Base-by-base conservation (phyloP, 1,140 invertebrate genomes). In the Temnothorax nylanderi region DNA sequence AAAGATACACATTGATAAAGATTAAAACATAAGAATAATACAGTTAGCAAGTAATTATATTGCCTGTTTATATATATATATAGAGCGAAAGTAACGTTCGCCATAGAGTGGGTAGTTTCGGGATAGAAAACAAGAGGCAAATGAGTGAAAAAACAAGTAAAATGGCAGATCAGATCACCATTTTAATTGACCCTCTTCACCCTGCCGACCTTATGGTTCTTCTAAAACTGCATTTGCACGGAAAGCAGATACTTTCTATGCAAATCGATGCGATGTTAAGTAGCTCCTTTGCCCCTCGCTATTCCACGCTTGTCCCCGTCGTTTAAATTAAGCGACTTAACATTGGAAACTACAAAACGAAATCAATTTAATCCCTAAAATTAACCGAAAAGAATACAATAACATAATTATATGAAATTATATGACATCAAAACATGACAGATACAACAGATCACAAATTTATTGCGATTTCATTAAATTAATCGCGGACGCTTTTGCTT, bases 211-310 rank as follows among this genome's bases (percentile, higher is more conserved):
- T n/a, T 72, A 51, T 74, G 69, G 77, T 72, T 65, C 88, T 87
- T 87, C 71, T 81, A 44, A 65, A 58, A 75, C 72, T 44, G 32
- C 77, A 69, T 77, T 89, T 89, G 54, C 62, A 60, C 44, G 41
- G 32, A 67, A 62, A 89, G 58, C 62, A 74, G 72, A 90, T 74
- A 89, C 85, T 90, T 90, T 90, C 88, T 78, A 90, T 90, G 88
- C 89, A 89, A 90, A 90, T 90, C 77, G 85, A 90, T 90, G 85
- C 77, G 77, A 84, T 49, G 77, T 78, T 87, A 84, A 87, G 88
- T 74, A 89, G 76, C 76, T 86, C 69, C 84, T 34, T 58, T 64
- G 54, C 67, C 44, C 16, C 60, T 41, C 11, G 47, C 60, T 60
- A 58, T 76, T 47, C 34, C 1, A 11, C 47, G 21, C 77, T 78